Evolutionary conservation across 2,797 vertebrate genomes (phyloP).

Genomic region (Denticeps clupeoides): DNA sequence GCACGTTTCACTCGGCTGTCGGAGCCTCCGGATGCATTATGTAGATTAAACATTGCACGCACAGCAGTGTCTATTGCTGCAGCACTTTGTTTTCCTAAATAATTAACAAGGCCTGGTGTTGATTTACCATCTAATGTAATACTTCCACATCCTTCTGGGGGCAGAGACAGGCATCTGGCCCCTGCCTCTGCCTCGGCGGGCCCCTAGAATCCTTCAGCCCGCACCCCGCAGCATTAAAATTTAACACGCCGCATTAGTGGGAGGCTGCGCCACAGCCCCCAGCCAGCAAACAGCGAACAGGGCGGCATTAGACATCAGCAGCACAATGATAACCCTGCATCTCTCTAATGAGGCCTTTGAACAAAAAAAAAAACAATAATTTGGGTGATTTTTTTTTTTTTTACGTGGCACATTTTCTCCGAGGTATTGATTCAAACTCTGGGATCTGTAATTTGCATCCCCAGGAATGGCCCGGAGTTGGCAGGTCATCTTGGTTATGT

Average conservation of each 20-base stretch:
- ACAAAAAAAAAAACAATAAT: constrained; percentile 30
- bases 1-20: constrained; percentile 13
- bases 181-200: constrained; percentile 33
- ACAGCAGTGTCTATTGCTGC: constrained; percentile 40
- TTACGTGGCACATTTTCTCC: constrained; percentile 30
- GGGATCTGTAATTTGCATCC: constrained; percentile 37
- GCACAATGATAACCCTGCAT: constrained; percentile 29
- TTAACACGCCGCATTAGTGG: constrained; percentile 42
- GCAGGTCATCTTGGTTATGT: constrained; percentile 40
- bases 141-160: constrained; percentile 41
- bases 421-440: constrained; percentile 44
- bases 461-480: constrained; percentile 32
- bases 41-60: constrained; percentile 45
- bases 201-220: constrained; percentile 35
- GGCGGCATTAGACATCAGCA: constrained; percentile 20
- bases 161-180: constrained; percentile 35
- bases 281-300: constrained; percentile 36
- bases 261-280: constrained; percentile 29
- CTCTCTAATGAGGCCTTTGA: constrained; percentile 43
- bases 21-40: constrained; percentile 42
- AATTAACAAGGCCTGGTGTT: constrained; percentile 48
- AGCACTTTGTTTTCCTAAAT: constrained; percentile 53
- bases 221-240: constrained; percentile 42
- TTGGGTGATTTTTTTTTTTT: constrained; percentile 29
- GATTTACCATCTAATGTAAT: constrained; percentile 49